Percentiles rank a stretch among this genome's conserved stretches.
Evolutionary conservation across 2,888 invertebrate genomes (phyloP).

Genomic region (Erynnis tages): DNA sequence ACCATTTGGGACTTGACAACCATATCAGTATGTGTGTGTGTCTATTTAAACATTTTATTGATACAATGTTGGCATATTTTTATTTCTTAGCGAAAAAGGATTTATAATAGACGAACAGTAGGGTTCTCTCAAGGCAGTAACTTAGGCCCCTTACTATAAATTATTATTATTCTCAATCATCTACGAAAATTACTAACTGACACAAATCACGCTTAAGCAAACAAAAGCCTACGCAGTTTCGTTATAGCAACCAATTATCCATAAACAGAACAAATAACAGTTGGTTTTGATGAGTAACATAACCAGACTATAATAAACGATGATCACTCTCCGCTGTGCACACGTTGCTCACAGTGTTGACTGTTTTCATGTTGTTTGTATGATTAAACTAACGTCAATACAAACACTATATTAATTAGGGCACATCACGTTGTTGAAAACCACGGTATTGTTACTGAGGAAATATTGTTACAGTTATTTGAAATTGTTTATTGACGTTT

Average conservation of each 20-base stretch:
- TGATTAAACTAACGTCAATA: slow-evolving; percentile 18
- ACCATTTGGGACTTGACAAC: too few species aligned
- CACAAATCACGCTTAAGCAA: background rate
- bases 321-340: slow-evolving; percentile 9
- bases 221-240: background rate
- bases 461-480: background rate
- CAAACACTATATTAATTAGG: slow-evolving; percentile 20
- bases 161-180: too few species aligned
- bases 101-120: too few species aligned
- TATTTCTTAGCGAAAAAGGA: too few species aligned
- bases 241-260: slow-evolving; percentile 1
- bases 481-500: background rate
- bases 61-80: too few species aligned
- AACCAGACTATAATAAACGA: background rate
- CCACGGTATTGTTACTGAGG: background rate
- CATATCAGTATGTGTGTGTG: too few species aligned
- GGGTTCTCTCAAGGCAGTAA: too few species aligned
- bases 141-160: too few species aligned
- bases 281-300: slow-evolving; percentile 3
- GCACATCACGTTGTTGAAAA: slow-evolving; percentile 5
- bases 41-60: too few species aligned
- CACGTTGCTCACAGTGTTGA: slow-evolving; percentile 11
- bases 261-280: slow-evolving; percentile 6
- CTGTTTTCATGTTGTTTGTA: slow-evolving; percentile 15
- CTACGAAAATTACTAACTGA: too few species aligned